Evolutionary conservation across 2,888 invertebrate species (phyloP).

Genomic region (Ditula angustiorana): DNA sequence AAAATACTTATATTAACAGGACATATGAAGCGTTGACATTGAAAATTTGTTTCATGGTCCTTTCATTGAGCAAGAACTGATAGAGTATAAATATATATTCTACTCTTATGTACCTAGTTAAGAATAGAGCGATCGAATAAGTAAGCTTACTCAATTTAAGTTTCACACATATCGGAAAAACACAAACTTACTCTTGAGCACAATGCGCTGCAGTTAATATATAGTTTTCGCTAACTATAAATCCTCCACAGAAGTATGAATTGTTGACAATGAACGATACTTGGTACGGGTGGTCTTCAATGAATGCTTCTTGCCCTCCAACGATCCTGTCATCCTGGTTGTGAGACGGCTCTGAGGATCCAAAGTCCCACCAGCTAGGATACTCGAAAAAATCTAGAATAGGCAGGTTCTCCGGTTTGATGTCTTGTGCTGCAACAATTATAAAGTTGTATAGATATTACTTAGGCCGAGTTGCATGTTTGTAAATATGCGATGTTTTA

Average conservation of each 20-base stretch:
- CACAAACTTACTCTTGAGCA: conserved; percentile 69
- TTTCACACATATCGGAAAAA: background rate
- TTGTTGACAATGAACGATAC: conserved; percentile 75
- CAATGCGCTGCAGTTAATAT: conserved; percentile 82
- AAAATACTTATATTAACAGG: too few species aligned
- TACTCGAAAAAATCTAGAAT: conserved; percentile 13
- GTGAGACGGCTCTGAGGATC: conserved; percentile 22
- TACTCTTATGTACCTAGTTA: too few species aligned
- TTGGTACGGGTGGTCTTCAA: conserved; percentile 74
- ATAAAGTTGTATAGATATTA: too few species aligned
- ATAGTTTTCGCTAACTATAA: conserved; percentile 73
- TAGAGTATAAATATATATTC: too few species aligned
- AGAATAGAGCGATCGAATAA: too few species aligned
- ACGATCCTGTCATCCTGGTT: conserved; percentile 66
- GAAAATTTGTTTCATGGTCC: too few species aligned
- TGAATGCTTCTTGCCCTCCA: conserved; percentile 69
- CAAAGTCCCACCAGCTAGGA: background rate
- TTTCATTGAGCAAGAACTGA: too few species aligned
- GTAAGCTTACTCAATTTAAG: too few species aligned
- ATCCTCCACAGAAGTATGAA: conserved; percentile 78
- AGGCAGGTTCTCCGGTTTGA: conserved; percentile 19
- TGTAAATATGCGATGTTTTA: too few species aligned
- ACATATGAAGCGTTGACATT: too few species aligned
- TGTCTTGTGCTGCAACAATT: background rate
- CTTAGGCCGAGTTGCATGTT: too few species aligned